Percentiles rank a stretch among this genome's conserved stretches.
phyloP scores from a whole-genome alignment of 2,888 invertebrate species.

The Xestia ashworthii region DNA sequence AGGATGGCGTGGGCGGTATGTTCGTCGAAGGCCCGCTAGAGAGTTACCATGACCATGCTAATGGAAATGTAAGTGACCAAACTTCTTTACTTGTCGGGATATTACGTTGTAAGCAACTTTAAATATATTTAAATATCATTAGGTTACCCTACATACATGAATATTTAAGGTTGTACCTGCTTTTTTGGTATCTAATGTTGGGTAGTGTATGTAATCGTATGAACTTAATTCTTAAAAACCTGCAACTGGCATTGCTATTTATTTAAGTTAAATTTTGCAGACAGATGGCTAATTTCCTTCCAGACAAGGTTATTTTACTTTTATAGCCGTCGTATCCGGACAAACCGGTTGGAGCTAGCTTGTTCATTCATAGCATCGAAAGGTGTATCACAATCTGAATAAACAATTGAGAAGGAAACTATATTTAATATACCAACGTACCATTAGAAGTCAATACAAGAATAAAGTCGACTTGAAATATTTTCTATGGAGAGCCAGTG shows the following conservation, averaged over 20 bases:
- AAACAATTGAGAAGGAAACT: slow-evolving; percentile 49
- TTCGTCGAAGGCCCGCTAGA: slow-evolving; percentile 41
- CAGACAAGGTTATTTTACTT: slow-evolving; percentile 60
- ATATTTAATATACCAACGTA: slow-evolving; percentile 32
- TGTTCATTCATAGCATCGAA: slow-evolving; percentile 61
- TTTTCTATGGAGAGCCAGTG: slow-evolving; percentile 60
- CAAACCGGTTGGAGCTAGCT: slow-evolving; percentile 60
- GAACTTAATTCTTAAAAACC: slow-evolving; percentile 14
- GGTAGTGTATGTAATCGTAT: slow-evolving; percentile 14
- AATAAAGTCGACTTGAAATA: slow-evolving; percentile 56
- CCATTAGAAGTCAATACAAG: slow-evolving; percentile 47
- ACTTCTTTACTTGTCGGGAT: slow-evolving; percentile 36
- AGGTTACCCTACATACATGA: slow-evolving; percentile 24
- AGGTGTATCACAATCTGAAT: slow-evolving; percentile 53
- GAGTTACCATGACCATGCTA: slow-evolving; percentile 52
- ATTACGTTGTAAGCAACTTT: slow-evolving; percentile 34
- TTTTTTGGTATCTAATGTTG: slow-evolving; percentile 3
- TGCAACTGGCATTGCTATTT: slow-evolving; percentile 19
- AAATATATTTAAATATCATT: slow-evolving; percentile 33
- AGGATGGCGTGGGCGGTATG: slow-evolving; percentile 64
- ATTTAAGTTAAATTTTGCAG: slow-evolving; percentile 43
- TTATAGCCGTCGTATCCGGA: slow-evolving; percentile 61
- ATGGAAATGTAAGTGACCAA: slow-evolving; percentile 53
- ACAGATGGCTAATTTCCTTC: slow-evolving; percentile 58
- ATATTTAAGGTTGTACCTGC: slow-evolving; percentile 18